Percentiles rank a stretch among this genome's conserved stretches.
Evolutionary conservation across 35 echinoderm and acorn worm species (phyloP).

Genomic region (Eucidaris tribuloides): DNA sequence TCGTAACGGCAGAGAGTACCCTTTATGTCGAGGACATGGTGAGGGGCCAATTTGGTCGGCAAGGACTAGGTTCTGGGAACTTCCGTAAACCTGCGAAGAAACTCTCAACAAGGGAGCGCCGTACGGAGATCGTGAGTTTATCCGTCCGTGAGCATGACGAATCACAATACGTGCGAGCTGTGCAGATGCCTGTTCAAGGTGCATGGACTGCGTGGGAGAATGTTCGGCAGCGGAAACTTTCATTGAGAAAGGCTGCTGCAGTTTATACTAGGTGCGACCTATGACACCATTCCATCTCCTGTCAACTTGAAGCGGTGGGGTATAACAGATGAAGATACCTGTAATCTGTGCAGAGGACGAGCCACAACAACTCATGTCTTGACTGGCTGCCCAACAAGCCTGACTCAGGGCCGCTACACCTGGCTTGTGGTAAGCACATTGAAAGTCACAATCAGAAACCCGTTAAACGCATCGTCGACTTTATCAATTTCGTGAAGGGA

Average conservation of each 20-base stretch:
- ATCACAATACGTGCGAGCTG: not conserved
- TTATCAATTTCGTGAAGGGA: not conserved
- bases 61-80: not conserved
- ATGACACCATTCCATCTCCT: constrained; percentile 8
- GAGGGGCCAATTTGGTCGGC: not conserved
- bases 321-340: not conserved
- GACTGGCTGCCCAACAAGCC: not conserved
- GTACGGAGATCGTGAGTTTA: not conserved
- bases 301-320: not conserved
- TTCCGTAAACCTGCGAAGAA: not conserved
- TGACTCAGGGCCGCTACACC: not conserved
- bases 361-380: not conserved
- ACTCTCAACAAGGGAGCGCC: not conserved
- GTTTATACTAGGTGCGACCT: not conserved
- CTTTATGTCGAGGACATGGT: not conserved
- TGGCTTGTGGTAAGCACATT: not conserved
- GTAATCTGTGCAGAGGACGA: not conserved
- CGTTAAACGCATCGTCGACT: not conserved
- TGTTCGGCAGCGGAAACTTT: not conserved
- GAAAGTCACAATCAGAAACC: not conserved
- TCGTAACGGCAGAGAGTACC: not conserved
- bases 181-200: not conserved
- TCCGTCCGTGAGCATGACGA: not conserved
- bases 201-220: not conserved
- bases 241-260: not conserved